These are phyloP conservation scores for Cheilosia vernalis DNA, from an alignment of 2,888 invertebrate genomes.

Conservation along the genomic window DNA sequence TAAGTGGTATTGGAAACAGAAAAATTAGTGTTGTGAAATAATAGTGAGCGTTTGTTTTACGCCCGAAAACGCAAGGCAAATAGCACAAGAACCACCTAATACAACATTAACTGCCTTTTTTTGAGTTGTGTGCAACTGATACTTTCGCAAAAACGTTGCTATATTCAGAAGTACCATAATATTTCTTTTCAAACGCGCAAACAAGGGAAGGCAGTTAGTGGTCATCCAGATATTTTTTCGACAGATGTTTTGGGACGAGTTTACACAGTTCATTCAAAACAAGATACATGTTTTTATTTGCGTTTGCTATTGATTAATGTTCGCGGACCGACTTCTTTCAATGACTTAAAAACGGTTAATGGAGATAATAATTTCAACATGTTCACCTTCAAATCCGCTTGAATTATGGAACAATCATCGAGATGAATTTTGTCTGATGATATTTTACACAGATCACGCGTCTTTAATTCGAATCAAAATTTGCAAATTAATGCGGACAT, in stretches of 20 bases:
- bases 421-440: too few relatives aligned
- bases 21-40: too few relatives aligned
- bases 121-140: conserved; percentile 78
- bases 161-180: conserved; percentile 78
- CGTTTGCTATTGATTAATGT: conserved; percentile 33
- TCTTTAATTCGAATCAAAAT: too few relatives aligned
- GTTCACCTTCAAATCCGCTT: too few relatives aligned
- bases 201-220: neutral
- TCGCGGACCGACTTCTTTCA: conserved; percentile 16
- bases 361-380: neutral
- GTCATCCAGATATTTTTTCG: too few relatives aligned
- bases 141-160: conserved; percentile 80
- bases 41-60: too few relatives aligned
- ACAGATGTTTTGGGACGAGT: conserved; percentile 40
- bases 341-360: conserved; percentile 5
- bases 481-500: too few relatives aligned
- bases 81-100: conserved; percentile 65
- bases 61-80: conserved; percentile 74
- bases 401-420: too few relatives aligned
- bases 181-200: conserved; percentile 38
- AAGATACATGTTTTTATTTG: conserved; percentile 29
- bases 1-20: too few relatives aligned
- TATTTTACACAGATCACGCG: too few relatives aligned
- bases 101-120: conserved; percentile 79
- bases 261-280: conserved; percentile 17